Evolutionary conservation across 2,797 vertebrate species (phyloP).

Genomic region (Triplophysa bombifrons): DNA sequence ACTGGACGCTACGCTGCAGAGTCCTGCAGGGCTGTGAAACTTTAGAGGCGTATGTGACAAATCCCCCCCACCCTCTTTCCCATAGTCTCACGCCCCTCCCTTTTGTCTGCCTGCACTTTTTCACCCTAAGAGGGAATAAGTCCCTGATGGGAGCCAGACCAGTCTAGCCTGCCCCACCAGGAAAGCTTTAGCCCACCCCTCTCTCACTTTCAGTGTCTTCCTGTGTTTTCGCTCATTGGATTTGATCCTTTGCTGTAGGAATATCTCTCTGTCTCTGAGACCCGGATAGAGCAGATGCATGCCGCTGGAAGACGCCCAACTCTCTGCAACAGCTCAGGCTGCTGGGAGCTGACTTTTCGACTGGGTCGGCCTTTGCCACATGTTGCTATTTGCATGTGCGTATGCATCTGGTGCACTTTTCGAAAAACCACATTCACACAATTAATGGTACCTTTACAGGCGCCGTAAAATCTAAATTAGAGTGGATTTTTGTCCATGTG

Average conservation of each 20-base stretch:
- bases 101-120: conserved; percentile 35
- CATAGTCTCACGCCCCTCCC: conserved; percentile 22
- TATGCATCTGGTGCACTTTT: neutral
- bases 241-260: neutral
- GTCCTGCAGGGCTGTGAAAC: conserved; percentile 66
- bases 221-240: neutral
- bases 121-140: conserved; percentile 52
- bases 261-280: conserved; percentile 20
- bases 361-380: conserved; percentile 23
- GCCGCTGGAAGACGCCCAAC: conserved; percentile 78
- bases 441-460: neutral
- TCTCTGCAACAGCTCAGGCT: conserved; percentile 72
- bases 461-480: neutral
- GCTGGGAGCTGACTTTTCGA: conserved; percentile 49
- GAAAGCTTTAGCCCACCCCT: conserved; percentile 44
- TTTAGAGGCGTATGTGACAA: conserved; percentile 62
- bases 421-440: neutral
- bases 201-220: conserved; percentile 21
- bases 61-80: conserved; percentile 20
- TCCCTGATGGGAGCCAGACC: conserved; percentile 59
- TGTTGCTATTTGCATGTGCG: conserved; percentile 8
- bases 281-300: conserved; percentile 80
- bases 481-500: neutral
- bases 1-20: conserved; percentile 43
- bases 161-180: conserved; percentile 65